Evolutionary conservation across 92 coral and sea anemone species (phyloP), one percentile per base, ranked within the genome.

Genomic region (Siderastrea siderea): DNA sequence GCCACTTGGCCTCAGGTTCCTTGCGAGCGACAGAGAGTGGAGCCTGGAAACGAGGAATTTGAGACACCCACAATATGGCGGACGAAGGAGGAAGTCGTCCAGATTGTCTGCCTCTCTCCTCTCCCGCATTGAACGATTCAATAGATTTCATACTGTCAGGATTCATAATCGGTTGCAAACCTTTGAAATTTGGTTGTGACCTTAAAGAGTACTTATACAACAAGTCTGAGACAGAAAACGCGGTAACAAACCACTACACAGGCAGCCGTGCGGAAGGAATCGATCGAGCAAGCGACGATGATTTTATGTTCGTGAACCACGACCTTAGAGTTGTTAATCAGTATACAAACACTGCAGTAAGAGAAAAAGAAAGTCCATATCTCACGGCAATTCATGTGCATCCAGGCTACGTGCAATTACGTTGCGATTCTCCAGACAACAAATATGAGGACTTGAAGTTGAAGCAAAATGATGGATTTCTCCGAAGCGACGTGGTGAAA

Each of bases 351-450:
- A 53, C 11, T 19, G 43, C 9, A 11, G 61, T 6, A 26, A 47
- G 19, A 74, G 59, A 74, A 7, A 74, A 74, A 49, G 74, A 68
- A 68, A 68, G 1, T 8, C 74, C 48, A 68, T 74, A 47, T 74
- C 49, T 78, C 5, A 60, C 47, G 54, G 82, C 82, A 26, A 46
- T 11, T 78, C 16, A 54, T 9, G 69, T 78, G n/a, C 66, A 43
- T 13, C 82, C 82, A 17, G 82, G 82, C 44, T 78, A 54, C 43
- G 82, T 60, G 5, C 82, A 78, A 11, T 57, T 78, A 63, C 68
- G 82, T 78, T 60, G 82, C 17, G 19, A 59, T 55, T 38, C 51
- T 5, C 19, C 53, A 4, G 48, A 63, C 13, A 3, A 26, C 71
- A 50, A 14, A 47, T 0, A 2, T 47, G 19, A 58, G 11, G 49